Conservation (phyloP, 1,140 invertebrate genomes). For the Drosophila sp. region DNA sequence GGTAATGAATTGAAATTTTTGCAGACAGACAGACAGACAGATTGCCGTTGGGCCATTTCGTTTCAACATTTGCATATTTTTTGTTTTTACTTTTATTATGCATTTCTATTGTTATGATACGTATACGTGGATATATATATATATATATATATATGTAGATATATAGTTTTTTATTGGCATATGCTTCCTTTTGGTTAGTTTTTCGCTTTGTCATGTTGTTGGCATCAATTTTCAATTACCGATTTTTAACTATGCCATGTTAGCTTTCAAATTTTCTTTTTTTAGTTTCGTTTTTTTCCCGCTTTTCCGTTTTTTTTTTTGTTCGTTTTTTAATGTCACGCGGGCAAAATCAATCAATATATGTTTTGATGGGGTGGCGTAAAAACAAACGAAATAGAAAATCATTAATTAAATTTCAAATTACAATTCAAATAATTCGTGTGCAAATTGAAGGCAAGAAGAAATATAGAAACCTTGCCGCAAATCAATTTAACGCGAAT, state of each 20-base stretch:
- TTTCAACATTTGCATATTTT: slow-evolving; percentile 9
- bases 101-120: slow-evolving; percentile 1
- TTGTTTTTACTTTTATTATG: background rate
- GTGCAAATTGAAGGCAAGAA: background rate
- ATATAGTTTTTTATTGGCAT: slow-evolving; percentile 11
- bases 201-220: slow-evolving; percentile 39
- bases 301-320: slow-evolving; percentile 38
- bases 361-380: slow-evolving; percentile 5
- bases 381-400: slow-evolving; percentile 37
- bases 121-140: slow-evolving; percentile 25
- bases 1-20: slow-evolving; percentile 51
- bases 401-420: slow-evolving; percentile 74
- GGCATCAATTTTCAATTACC: slow-evolving; percentile 76
- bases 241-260: slow-evolving; percentile 51
- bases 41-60: background rate
- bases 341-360: slow-evolving; percentile 66
- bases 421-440: slow-evolving; percentile 61
- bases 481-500: background rate
- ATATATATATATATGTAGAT: slow-evolving; percentile 43
- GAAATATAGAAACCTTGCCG: background rate
- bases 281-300: slow-evolving; percentile 33
- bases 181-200: slow-evolving; percentile 54
- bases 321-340: slow-evolving; percentile 70
- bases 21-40: background rate
- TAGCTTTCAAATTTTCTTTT: slow-evolving; percentile 50